A percentile compares a stretch with the other conserved stretches of the same genome.
phyloP scores from a whole-genome alignment of 2,113 vertebrate genomes.

The Halcyon malimbica region DNA sequence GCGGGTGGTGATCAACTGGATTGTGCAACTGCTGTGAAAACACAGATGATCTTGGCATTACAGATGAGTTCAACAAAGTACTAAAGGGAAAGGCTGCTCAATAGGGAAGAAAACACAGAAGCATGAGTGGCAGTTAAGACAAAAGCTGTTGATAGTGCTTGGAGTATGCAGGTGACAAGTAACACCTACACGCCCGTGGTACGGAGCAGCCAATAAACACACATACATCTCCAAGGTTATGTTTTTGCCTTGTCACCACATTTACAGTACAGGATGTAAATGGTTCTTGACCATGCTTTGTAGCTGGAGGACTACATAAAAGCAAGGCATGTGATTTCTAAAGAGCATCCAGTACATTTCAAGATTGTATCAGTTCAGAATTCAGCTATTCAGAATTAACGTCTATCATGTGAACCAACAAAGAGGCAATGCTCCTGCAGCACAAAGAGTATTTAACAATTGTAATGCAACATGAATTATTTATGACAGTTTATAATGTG shows the following conservation, averaged over 20 bases:
- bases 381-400: not conserved
- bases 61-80: not conserved
- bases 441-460: not conserved
- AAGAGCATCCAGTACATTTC: not conserved
- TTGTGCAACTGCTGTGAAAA: not conserved
- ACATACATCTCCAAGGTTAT: not conserved
- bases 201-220: not conserved
- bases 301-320: not conserved
- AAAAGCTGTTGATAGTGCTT: not conserved
- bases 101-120: not conserved
- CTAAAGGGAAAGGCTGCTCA: not conserved
- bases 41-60: not conserved
- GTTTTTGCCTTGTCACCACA: not conserved
- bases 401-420: not conserved
- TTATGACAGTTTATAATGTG: not conserved
- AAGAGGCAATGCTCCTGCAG: not conserved
- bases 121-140: not conserved
- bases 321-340: not conserved
- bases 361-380: not conserved
- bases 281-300: not conserved
- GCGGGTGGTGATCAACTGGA: not conserved
- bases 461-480: not conserved
- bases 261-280: not conserved
- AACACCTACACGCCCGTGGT: fast-evolving
- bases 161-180: not conserved